Conservation (phyloP, 2,888 invertebrate species). For the Drosophila colorata region DNA sequence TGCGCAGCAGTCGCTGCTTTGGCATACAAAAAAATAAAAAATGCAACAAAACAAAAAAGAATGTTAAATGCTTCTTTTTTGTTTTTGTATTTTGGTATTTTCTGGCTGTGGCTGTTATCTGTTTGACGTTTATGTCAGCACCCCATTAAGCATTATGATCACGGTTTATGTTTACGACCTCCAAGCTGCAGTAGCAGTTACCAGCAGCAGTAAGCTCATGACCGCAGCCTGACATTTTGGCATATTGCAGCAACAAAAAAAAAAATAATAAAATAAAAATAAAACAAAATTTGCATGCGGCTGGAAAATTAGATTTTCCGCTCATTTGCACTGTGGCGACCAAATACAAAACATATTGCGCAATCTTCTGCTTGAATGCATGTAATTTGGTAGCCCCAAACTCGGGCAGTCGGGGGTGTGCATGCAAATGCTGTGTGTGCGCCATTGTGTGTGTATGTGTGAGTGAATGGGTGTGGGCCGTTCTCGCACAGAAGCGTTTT, state of each 20-base stretch:
- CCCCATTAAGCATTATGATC: conserved; percentile 35
- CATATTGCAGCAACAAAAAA: conserved; percentile 38
- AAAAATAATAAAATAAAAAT: conserved; percentile 5
- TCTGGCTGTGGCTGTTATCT: conserved; percentile 13
- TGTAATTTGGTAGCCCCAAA: conserved; percentile 34
- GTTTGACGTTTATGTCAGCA: conserved; percentile 1
- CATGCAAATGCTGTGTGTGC: conserved; percentile 1
- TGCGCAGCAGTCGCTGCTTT: conserved; percentile 10
- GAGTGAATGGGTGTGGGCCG: conserved; percentile 32
- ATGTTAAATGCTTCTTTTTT: conserved; percentile 27
- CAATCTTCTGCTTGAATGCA: conserved; percentile 76
- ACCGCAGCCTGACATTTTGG: conserved; percentile 46
- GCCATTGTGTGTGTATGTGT: conserved; percentile 8
- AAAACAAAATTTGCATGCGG: conserved; percentile 56
- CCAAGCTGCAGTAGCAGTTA: conserved; percentile 22
- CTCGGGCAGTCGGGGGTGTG: conserved; percentile 4
- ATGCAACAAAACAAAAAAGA: conserved; percentile 5
- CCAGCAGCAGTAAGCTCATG: conserved; percentile 29
- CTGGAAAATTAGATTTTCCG: conserved; percentile 77
- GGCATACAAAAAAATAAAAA: conserved; percentile 1
- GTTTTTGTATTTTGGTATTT: conserved; percentile 6
- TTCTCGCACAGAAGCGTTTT: conserved; percentile 39
- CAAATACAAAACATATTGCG: conserved; percentile 67
- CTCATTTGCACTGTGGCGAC: conserved; percentile 68
- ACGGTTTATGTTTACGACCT: conserved; percentile 42